A percentile compares a stretch with the other conserved stretches of the same genome.
Evolutionary conservation across 2,113 vertebrate species (phyloP).

Genomic region (Strix uralensis): DNA sequence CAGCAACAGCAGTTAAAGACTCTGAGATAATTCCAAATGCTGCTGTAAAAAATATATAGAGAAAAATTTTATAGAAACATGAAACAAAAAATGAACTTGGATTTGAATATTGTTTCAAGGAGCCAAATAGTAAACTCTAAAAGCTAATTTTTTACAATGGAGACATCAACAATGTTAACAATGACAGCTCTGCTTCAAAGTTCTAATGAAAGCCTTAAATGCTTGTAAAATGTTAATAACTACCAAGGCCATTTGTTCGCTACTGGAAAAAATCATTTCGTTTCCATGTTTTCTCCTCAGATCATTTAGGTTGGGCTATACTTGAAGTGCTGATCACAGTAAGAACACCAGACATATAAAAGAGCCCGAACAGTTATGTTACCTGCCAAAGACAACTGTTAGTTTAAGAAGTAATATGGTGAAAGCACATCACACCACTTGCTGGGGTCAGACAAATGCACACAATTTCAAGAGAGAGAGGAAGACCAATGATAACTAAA

Average conservation of each 20-base stretch:
- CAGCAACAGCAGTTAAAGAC: not conserved
- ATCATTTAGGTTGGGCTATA: conserved; percentile 37
- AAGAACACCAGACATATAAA: conserved; percentile 62
- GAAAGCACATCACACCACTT: conserved; percentile 22
- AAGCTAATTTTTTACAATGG: not conserved
- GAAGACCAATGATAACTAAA: not conserved
- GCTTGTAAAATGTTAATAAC: conserved; percentile 9
- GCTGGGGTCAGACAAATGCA: conserved; percentile 8
- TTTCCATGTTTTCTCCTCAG: conserved; percentile 27
- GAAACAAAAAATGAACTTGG: not conserved
- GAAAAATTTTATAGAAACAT: not conserved
- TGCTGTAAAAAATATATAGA: not conserved
- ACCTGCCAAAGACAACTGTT: conserved; percentile 67
- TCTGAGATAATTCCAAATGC: not conserved
- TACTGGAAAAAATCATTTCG: conserved; percentile 30
- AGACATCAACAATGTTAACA: not conserved
- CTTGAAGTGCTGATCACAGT: conserved; percentile 42
- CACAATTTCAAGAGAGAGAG: not conserved
- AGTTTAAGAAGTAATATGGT: conserved; percentile 44
- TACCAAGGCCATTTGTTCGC: conserved; percentile 12
- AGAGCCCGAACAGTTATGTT: conserved; percentile 11
- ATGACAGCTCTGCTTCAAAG: not conserved
- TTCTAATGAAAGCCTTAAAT: not conserved
- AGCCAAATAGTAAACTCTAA: not conserved
- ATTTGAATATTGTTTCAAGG: not conserved